A percentile compares a stretch with the other conserved stretches of the same genome.
phyloP scores from a whole-genome alignment of 2,797 vertebrate genomes.

The Scolopax rusticola region DNA sequence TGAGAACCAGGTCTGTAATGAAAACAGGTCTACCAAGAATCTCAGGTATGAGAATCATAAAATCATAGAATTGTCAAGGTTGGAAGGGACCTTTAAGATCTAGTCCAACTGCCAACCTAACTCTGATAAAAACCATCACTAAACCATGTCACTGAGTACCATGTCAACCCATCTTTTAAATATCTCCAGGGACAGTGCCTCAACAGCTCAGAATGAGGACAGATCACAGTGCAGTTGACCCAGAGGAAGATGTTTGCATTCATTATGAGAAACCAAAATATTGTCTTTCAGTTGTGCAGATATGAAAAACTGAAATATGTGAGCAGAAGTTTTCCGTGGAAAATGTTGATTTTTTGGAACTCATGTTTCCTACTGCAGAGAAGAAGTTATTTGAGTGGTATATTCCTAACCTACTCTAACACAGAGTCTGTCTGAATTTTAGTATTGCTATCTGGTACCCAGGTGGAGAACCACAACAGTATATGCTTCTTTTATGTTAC shows the following conservation, averaged over 20 bases:
- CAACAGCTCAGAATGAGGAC: neutral
- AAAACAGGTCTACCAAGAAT: neutral
- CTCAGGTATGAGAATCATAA: neutral
- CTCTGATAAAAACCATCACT: too few relatives aligned
- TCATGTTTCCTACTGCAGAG: neutral
- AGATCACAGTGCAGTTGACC: neutral
- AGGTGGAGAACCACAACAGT: conserved; percentile 20
- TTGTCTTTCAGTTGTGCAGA: neutral
- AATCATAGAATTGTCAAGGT: too few relatives aligned
- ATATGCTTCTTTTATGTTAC: conserved; percentile 10
- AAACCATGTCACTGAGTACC: too few relatives aligned
- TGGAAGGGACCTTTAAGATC: too few relatives aligned
- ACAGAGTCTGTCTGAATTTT: conserved; percentile 3
- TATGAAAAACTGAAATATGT: neutral
- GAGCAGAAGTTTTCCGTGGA: neutral
- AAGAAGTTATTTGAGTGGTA: neutral
- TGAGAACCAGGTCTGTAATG: neutral
- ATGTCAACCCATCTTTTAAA: too few relatives aligned
- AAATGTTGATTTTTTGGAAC: neutral
- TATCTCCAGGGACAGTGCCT: too few relatives aligned
- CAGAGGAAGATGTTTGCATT: neutral
- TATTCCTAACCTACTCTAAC: conserved; percentile 34
- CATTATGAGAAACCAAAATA: neutral
- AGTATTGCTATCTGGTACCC: conserved; percentile 52
- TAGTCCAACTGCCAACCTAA: too few relatives aligned